Percentiles rank a stretch among this genome's conserved stretches.
Conservation (phyloP, 2,888 invertebrate genomes). For the Phanerotoma sp. region DNA sequence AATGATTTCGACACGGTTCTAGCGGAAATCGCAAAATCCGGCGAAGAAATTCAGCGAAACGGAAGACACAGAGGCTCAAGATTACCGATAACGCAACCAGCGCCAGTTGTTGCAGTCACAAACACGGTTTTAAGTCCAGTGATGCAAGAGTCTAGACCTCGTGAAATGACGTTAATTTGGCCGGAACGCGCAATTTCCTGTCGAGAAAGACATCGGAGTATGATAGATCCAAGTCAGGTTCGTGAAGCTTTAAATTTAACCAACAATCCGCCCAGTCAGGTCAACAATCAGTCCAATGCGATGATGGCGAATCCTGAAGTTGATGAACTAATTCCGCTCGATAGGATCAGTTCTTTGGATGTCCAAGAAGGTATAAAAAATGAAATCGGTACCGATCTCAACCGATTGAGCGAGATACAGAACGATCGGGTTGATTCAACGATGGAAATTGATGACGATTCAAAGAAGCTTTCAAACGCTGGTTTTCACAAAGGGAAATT, state of each 20-base stretch:
- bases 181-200: conserved; percentile 54
- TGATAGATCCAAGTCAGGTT: conserved; percentile 58
- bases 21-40: conserved; percentile 53
- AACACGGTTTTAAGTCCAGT: conserved; percentile 56
- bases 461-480: conserved; percentile 4
- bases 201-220: conserved; percentile 55
- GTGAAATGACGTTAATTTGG: conserved; percentile 46
- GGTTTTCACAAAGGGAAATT: conserved; percentile 43
- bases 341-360: conserved; percentile 24
- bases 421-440: background rate
- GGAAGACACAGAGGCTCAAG: conserved; percentile 51
- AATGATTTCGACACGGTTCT: conserved; percentile 52
- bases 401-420: background rate
- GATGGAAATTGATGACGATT: conserved; percentile 10
- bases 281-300: conserved; percentile 33
- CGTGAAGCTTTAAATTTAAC: conserved; percentile 46
- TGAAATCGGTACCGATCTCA: conserved; percentile 9
- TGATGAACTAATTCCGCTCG: conserved; percentile 20
- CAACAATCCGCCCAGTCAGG: conserved; percentile 47
- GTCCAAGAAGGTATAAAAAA: conserved; percentile 18
- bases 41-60: conserved; percentile 56
- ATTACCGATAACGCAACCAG: conserved; percentile 44
- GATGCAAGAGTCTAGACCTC: conserved; percentile 54
- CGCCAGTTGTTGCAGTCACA: conserved; percentile 53
- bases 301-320: conserved; percentile 27